Conservation (phyloP, 2,888 invertebrate species). For the Torymus tubicola region DNA sequence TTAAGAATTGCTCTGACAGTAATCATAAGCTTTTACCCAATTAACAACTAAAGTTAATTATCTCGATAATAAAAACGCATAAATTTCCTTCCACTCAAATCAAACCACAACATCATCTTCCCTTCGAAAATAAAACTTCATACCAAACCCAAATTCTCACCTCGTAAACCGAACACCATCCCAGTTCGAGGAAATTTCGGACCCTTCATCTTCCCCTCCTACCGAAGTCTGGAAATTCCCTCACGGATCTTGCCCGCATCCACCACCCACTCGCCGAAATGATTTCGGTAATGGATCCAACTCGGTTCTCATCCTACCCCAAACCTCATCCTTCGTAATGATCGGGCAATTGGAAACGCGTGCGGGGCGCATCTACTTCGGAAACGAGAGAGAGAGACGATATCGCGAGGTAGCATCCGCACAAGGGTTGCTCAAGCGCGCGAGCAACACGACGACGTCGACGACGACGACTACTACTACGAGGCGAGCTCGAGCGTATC, state of each 20-base stretch:
- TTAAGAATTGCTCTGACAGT: too few relatives aligned
- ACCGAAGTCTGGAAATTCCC: too few relatives aligned
- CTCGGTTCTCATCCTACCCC: not conserved
- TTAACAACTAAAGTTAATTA: too few relatives aligned
- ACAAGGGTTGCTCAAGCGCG: conserved; percentile 18
- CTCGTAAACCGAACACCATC: too few relatives aligned
- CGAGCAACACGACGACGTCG: conserved; percentile 16
- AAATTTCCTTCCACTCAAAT: too few relatives aligned
- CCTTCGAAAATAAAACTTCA: too few relatives aligned
- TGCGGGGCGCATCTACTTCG: conserved; percentile 15
- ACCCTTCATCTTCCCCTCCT: too few relatives aligned
- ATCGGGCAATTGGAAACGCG: conserved; percentile 34
- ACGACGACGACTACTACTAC: conserved; percentile 3
- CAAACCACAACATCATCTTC: too few relatives aligned
- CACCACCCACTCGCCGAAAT: conserved; percentile 11
- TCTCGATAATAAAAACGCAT: too few relatives aligned
- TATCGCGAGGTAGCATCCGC: conserved; percentile 7
- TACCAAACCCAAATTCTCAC: too few relatives aligned
- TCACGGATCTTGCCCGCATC: not conserved
- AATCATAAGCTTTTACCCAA: too few relatives aligned
- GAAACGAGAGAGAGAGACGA: conserved; percentile 19
- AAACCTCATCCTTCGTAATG: conserved; percentile 21
- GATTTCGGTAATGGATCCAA: conserved; percentile 17
- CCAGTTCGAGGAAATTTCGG: too few relatives aligned
- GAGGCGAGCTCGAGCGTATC: conserved; percentile 25